These are phyloP conservation scores for Leptonema lineaticorne DNA, from an alignment of 1,140 invertebrate genomes.

Conservation along the genomic window DNA sequence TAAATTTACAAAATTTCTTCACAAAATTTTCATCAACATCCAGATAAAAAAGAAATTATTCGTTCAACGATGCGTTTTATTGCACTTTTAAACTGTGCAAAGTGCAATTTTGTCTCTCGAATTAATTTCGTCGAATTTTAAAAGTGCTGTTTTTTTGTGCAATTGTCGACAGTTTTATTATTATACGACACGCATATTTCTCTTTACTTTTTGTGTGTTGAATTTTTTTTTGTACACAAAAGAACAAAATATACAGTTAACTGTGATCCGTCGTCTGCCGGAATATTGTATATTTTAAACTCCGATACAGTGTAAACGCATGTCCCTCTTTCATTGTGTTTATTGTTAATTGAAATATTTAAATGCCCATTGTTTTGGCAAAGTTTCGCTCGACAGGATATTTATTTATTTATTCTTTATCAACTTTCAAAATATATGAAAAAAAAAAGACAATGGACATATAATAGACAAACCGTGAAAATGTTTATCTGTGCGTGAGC, in stretches of 20 bases:
- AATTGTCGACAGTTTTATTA: too few relatives aligned
- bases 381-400: slow-evolving; percentile 17
- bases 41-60: too few relatives aligned
- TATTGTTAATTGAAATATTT: slow-evolving; percentile 31
- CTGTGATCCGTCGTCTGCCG: not conserved
- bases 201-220: not conserved
- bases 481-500: too few relatives aligned
- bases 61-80: too few relatives aligned
- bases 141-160: too few relatives aligned
- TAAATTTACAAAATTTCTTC: too few relatives aligned
- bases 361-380: slow-evolving; percentile 26
- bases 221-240: not conserved
- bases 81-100: too few relatives aligned
- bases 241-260: not conserved
- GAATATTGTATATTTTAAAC: too few relatives aligned
- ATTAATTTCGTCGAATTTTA: too few relatives aligned
- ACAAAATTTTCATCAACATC: too few relatives aligned
- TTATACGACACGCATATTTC: not conserved
- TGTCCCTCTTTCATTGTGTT: slow-evolving; percentile 20
- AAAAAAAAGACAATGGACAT: slow-evolving; percentile 17
- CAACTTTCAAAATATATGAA: too few relatives aligned
- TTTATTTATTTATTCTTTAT: slow-evolving; percentile 25
- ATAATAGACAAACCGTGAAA: slow-evolving; percentile 28
- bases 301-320: not conserved
- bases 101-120: too few relatives aligned